A percentile compares a stretch with the other conserved stretches of the same genome.
phyloP scores from a whole-genome alignment of 2,113 vertebrate genomes.

The Tretioscincus oriximinensis region DNA sequence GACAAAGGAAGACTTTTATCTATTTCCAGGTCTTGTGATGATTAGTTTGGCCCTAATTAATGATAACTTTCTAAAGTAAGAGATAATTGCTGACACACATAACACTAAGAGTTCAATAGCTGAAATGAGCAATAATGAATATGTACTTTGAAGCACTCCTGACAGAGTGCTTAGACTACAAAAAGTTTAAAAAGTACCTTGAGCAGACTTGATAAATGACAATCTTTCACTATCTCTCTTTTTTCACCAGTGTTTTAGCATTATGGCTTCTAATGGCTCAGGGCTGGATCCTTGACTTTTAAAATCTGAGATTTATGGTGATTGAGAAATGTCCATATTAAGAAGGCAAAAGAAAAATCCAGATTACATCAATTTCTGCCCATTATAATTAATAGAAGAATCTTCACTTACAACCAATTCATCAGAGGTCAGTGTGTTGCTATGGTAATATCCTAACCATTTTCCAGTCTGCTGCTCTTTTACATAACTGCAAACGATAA shows the following conservation, averaged over 20 bases:
- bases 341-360: conserved; percentile 68
- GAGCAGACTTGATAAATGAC: conserved; percentile 66
- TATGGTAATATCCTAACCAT: conserved; percentile 79
- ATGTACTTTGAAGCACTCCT: conserved; percentile 67
- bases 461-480: conserved; percentile 79
- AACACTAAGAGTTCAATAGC: conserved; percentile 64
- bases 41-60: conserved; percentile 75
- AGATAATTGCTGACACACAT: conserved; percentile 74
- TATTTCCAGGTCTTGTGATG: conserved; percentile 62
- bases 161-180: conserved; percentile 67
- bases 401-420: conserved; percentile 77
- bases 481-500: conserved; percentile 75
- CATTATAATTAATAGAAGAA: conserved; percentile 81
- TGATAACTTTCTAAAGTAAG: conserved; percentile 65
- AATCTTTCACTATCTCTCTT: conserved; percentile 51
- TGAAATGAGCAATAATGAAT: conserved; percentile 71
- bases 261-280: conserved; percentile 58
- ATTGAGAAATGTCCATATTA: conserved; percentile 73
- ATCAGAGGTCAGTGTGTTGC: conserved; percentile 76
- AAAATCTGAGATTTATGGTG: conserved; percentile 74
- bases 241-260: conserved; percentile 65
- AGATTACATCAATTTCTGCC: conserved; percentile 74
- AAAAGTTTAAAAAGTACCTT: conserved; percentile 69
- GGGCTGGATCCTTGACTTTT: conserved; percentile 57
- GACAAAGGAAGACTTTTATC: conserved; percentile 67